phyloP scores from a whole-genome alignment of 2,888 invertebrate species.

The Cosmia pyralina region DNA sequence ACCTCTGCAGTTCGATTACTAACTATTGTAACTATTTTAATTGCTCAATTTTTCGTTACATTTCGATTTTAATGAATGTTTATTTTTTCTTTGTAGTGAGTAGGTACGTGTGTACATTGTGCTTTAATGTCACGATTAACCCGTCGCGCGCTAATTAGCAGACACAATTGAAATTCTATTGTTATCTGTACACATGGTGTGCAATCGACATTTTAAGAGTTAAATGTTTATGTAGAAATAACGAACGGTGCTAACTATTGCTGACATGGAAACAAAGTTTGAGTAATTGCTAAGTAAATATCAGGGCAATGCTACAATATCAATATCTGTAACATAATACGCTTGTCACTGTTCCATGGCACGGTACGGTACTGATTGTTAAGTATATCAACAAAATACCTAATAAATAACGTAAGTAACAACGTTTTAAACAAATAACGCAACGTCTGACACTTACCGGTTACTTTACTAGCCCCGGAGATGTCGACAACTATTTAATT shows the following conservation, averaged over 20 bases:
- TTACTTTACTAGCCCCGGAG: background rate
- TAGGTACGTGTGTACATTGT: constrained; percentile 9
- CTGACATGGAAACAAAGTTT: constrained; percentile 12
- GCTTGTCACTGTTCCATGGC: constrained; percentile 18
- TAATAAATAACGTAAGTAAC: constrained; percentile 6
- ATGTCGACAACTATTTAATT: constrained; percentile 23
- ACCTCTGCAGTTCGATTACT: constrained; percentile 61
- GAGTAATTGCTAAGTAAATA: constrained; percentile 11
- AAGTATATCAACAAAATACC: constrained; percentile 36
- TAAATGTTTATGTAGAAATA: constrained; percentile 12
- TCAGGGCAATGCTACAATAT: background rate
- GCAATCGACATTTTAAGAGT: too few relatives aligned
- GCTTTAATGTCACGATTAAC: constrained; percentile 41
- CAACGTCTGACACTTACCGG: constrained; percentile 43
- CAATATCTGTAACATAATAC: constrained; percentile 15
- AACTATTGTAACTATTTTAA: constrained; percentile 66
- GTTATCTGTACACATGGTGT: too few relatives aligned
- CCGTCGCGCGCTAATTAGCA: too few relatives aligned
- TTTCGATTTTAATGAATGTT: constrained; percentile 45
- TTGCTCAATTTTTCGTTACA: constrained; percentile 61
- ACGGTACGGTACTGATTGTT: background rate
- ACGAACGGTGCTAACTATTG: background rate
- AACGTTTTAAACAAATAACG: constrained; percentile 37
- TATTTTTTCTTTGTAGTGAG: constrained; percentile 36
- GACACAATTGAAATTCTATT: too few relatives aligned